Base-by-base conservation (phyloP, 2,113 vertebrate genomes). In the Nothocercus nigrocapillus region DNA sequence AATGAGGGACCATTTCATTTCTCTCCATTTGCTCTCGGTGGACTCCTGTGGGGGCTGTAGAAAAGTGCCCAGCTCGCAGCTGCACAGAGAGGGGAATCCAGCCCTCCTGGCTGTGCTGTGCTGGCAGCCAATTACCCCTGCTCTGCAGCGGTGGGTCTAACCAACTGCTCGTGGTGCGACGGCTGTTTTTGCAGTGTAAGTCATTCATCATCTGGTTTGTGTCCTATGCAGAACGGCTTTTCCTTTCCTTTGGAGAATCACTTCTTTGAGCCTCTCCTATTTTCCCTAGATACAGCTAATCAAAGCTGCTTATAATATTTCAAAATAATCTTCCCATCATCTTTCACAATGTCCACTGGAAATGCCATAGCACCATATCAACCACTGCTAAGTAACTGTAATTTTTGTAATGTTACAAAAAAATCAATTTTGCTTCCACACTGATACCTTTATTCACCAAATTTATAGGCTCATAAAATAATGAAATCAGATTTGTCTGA, bases 401-500 rank as follows among this genome's bases (percentile, higher is more conserved):
- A 12, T 18, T 80, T 68, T 40, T 78, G 4, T 6, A 42, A 8
- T 56, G 28, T 2, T 20, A 20, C 40, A 72, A 36, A 82, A 62
- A 30, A 17, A 42, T 6, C 64, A 69, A 2, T 32, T 18, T 28
- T n/a, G 4, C n/a, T 88, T 44, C 67, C 53, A 49, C 44, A 22
- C 78, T n/a, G 79, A 89, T 54, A 45, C 21, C 40, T 86, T 89
- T 83, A 38, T 80, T 85, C 78, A 42, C 63, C n/a, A 11, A 67
- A 40, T 73, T 53, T 38, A 13, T 56, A 45, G 89, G 47, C 89
- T 88, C 54, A 15, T 78, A 24, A 47, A 91, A 85, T 67, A 95
- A 92, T 38, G 63, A 73, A 85, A 95, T 93, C 75, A 77, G 82
- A 77, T 95, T 81, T 95, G 32, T 85, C 79, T 90, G 85, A 93